phyloP scores from a whole-genome alignment of 2,888 invertebrate genomes.

The Xiphydria camelus region DNA sequence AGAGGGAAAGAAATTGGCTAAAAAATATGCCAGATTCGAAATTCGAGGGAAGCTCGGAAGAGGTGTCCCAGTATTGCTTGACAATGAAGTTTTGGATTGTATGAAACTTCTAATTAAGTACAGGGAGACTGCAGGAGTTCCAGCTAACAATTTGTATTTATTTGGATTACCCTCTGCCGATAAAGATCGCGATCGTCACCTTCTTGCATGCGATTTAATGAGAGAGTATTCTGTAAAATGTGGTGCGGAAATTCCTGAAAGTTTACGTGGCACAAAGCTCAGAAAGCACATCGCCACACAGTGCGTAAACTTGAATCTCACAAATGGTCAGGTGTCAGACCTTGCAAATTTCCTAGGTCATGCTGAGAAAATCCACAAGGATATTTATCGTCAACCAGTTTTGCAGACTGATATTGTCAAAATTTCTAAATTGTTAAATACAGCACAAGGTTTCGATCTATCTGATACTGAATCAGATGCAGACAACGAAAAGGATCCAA shows the following conservation, averaged over 20 bases:
- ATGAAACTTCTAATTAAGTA: background rate
- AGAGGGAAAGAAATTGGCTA: background rate
- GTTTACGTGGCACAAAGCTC: constrained; percentile 22
- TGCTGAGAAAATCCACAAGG: constrained; percentile 27
- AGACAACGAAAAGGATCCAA: too few species aligned
- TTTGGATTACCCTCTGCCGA: constrained; percentile 6
- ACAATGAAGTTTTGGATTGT: background rate
- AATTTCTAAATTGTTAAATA: constrained; percentile 28
- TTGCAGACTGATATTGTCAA: constrained; percentile 27
- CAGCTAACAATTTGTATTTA: background rate
- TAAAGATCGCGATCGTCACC: constrained; percentile 16
- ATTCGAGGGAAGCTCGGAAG: constrained; percentile 1
- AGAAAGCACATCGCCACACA: constrained; percentile 29
- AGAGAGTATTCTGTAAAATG: constrained; percentile 22
- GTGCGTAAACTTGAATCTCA: constrained; percentile 22
- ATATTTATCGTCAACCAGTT: constrained; percentile 26
- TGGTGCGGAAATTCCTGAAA: constrained; percentile 24
- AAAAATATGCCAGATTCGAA: background rate
- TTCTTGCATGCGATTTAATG: constrained; percentile 22
- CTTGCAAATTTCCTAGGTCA: constrained; percentile 32
- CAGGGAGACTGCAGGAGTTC: background rate
- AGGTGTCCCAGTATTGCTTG: too few species aligned
- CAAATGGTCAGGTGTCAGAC: constrained; percentile 23
- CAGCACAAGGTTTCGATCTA: constrained; percentile 25
- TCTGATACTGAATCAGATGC: too few species aligned